Evolutionary conservation across 1,140 invertebrate species (phyloP).

Genomic region (Batillaria attramentaria): DNA sequence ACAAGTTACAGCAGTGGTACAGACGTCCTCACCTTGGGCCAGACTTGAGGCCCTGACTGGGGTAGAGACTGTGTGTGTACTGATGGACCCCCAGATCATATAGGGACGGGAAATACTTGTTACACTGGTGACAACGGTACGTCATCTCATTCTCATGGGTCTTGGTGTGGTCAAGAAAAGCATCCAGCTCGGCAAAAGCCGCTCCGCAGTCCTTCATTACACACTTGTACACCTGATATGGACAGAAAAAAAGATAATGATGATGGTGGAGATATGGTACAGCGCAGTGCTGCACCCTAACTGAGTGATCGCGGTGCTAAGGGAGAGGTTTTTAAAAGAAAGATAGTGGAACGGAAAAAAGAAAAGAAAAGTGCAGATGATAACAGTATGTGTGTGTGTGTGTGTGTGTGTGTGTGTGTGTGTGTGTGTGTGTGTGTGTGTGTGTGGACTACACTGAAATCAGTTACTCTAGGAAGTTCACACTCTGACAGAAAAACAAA

Average conservation of each 20-base stretch:
- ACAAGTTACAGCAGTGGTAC: neutral
- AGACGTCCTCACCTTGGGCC: slow-evolving; percentile 68
- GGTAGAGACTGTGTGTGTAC: slow-evolving; percentile 76
- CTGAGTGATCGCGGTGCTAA: too few relatives aligned
- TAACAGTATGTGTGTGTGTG: neutral
- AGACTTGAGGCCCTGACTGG: slow-evolving; percentile 68
- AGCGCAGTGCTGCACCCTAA: neutral
- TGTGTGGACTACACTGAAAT: neutral
- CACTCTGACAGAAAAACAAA: neutral
- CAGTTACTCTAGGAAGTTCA: neutral
- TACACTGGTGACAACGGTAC: slow-evolving; percentile 79
- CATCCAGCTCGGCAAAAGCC: slow-evolving; percentile 78
- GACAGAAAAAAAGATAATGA: neutral
- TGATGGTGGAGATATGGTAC: neutral
- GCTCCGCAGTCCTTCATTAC: slow-evolving; percentile 77
- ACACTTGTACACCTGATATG: slow-evolving; percentile 79
- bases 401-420: neutral
- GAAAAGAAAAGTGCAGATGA: neutral
- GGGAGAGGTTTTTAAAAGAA: too few relatives aligned
- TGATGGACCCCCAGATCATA: slow-evolving; percentile 78
- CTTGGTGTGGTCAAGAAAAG: slow-evolving; percentile 78
- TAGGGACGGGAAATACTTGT: slow-evolving; percentile 76
- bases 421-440: neutral
- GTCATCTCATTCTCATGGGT: slow-evolving; percentile 76
- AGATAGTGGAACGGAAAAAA: too few relatives aligned